phyloP scores from a whole-genome alignment of 2,797 vertebrate genomes.

The Takifugu rubripes region DNA sequence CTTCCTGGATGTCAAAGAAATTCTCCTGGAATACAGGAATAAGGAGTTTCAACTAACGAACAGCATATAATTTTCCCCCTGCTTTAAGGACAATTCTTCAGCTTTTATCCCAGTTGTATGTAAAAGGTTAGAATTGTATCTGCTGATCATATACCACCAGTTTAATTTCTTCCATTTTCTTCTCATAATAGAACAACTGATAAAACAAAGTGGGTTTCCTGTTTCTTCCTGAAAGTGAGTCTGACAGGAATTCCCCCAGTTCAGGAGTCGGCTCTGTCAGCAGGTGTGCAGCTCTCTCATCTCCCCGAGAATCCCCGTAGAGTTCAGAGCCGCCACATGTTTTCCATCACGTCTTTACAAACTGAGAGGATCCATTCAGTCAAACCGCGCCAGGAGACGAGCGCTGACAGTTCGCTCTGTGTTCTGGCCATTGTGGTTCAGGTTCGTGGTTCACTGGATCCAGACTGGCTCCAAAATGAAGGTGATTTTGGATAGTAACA shows the following conservation, averaged over 20 bases:
- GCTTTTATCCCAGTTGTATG: no score
- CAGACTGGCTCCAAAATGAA: background rate
- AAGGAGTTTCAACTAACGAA: background rate
- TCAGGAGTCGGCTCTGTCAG: constrained; percentile 18
- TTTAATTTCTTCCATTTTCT: background rate
- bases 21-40: constrained; percentile 78
- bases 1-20: constrained; percentile 94
- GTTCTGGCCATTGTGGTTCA: constrained; percentile 1
- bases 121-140: background rate
- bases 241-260: constrained; percentile 13
- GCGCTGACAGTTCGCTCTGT: constrained; percentile 41
- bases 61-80: no score
- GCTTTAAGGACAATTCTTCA: no score
- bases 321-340: constrained; percentile 48
- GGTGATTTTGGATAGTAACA: no score
- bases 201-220: constrained; percentile 5
- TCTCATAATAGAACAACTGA: background rate
- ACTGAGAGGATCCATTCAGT: constrained; percentile 52
- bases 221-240: constrained; percentile 7
- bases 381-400: constrained; percentile 31
- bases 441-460: background rate
- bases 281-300: constrained; percentile 41
- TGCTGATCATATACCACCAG: background rate
- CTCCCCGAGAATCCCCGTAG: constrained; percentile 18
- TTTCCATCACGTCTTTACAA: constrained; percentile 34